These are phyloP conservation scores for Tetrapedia diversipes DNA, from an alignment of 2,888 invertebrate genomes.

Conservation along the genomic window DNA sequence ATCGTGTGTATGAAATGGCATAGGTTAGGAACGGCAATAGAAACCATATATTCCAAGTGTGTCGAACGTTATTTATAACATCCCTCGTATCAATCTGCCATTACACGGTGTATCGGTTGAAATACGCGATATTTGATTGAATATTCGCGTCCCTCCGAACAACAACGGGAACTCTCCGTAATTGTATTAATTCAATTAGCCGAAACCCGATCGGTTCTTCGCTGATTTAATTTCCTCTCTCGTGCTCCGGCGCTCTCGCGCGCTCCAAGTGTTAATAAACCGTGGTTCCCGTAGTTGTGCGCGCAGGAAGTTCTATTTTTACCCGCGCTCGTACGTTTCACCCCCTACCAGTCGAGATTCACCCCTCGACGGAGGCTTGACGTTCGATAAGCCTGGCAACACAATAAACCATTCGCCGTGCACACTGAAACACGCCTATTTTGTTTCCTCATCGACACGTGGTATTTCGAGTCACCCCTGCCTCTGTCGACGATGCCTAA, in stretches of 20 bases:
- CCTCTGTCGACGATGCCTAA: constrained; percentile 21
- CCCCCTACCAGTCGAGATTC: constrained; percentile 65
- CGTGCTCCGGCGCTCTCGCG: too few species aligned
- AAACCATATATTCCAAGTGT: not conserved
- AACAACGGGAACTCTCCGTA: not conserved
- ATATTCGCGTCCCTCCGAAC: not conserved
- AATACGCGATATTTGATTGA: not conserved
- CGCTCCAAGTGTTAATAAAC: constrained; percentile 37
- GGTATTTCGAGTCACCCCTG: constrained; percentile 42
- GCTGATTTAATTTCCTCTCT: constrained; percentile 4
- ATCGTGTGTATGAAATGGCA: too few species aligned
- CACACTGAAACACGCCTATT: constrained; percentile 48
- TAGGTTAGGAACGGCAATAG: not conserved
- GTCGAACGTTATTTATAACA: not conserved
- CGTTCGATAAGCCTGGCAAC: constrained; percentile 72
- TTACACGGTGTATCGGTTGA: too few species aligned
- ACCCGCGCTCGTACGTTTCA: constrained; percentile 34
- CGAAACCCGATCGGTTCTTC: constrained; percentile 1
- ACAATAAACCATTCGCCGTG: constrained; percentile 55
- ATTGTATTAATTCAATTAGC: constrained; percentile 10
- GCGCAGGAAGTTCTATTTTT: constrained; percentile 52
- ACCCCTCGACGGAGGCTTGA: constrained; percentile 69
- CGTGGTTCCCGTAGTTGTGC: constrained; percentile 33
- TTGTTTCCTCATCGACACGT: constrained; percentile 58
- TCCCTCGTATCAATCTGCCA: not conserved